phyloP scores from a whole-genome alignment of 2,113 vertebrate genomes.

The Cryptotis parvus region DNA sequence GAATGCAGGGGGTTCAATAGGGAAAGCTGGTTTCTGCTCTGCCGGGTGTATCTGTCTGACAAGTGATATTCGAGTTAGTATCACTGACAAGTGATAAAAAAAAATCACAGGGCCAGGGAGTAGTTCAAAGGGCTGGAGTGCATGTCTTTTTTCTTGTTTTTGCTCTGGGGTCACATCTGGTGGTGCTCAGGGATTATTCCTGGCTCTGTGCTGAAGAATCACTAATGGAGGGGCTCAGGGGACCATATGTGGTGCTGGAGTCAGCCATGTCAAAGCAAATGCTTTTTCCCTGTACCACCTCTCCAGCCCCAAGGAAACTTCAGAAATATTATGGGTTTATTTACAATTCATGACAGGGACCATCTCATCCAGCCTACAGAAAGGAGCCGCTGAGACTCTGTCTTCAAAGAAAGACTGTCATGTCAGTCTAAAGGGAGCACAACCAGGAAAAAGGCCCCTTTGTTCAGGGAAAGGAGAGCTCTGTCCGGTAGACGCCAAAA shows the following conservation, averaged over 20 bases:
- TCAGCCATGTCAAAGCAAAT: background rate
- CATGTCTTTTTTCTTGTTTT: too few species aligned
- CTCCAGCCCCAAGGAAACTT: background rate
- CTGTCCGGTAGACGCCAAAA: background rate
- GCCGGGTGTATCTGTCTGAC: too few species aligned
- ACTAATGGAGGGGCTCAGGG: too few species aligned
- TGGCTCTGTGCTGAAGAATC: too few species aligned
- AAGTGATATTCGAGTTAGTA: too few species aligned
- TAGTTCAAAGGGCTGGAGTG: too few species aligned
- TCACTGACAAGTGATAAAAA: too few species aligned
- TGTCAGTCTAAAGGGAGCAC: background rate
- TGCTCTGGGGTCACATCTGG: background rate
- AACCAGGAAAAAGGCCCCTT: background rate
- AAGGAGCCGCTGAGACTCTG: background rate
- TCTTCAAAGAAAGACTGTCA: background rate
- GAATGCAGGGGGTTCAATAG: too few species aligned
- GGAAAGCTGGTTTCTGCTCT: too few species aligned
- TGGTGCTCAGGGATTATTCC: background rate
- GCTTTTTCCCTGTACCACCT: background rate
- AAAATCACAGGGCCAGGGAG: too few species aligned
- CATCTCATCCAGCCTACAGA: background rate
- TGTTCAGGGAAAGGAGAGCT: too few species aligned
- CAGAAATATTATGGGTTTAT: background rate
- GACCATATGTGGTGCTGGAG: background rate
- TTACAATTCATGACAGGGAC: background rate